Evolutionary conservation across 2,888 invertebrate species (phyloP).

Genomic region (Amphipoea lucens): DNA sequence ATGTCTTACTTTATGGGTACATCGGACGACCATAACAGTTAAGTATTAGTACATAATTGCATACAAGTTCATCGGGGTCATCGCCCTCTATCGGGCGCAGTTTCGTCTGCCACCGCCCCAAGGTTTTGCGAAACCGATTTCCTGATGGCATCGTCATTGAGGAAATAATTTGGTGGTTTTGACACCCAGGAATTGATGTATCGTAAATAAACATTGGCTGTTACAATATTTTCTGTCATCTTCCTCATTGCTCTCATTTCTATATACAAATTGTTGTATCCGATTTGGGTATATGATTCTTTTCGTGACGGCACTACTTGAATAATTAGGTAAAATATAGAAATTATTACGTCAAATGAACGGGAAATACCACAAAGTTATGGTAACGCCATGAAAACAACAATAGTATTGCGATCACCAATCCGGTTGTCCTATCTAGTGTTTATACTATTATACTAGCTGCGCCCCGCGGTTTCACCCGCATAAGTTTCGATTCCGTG

Average conservation of each 20-base stretch:
- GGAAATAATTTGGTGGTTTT: slow-evolving; percentile 51
- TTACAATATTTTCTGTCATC: slow-evolving; percentile 8
- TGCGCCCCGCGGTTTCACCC: too few relatives aligned
- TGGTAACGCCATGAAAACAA: not conserved
- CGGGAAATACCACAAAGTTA: not conserved
- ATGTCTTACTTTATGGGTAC: slow-evolving; percentile 17
- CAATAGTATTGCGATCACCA: not conserved
- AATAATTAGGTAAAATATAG: slow-evolving; percentile 6
- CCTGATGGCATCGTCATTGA: slow-evolving; percentile 49
- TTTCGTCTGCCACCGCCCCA: slow-evolving; percentile 48
- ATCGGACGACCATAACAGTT: not conserved
- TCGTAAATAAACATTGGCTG: slow-evolving; percentile 44
- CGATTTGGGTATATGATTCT: not conserved
- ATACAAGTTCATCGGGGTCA: slow-evolving; percentile 47
- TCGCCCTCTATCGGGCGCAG: slow-evolving; percentile 49
- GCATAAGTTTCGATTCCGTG: too few relatives aligned
- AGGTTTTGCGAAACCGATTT: slow-evolving; percentile 51
- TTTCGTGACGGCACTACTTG: not conserved
- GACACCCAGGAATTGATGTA: slow-evolving; percentile 29
- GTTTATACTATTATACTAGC: not conserved
- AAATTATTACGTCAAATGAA: not conserved
- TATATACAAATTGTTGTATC: not conserved
- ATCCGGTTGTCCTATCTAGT: not conserved
- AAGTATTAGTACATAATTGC: slow-evolving; percentile 35
- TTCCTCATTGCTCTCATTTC: slow-evolving; percentile 30